Conservation (phyloP, 2,888 invertebrate genomes). For the Metacarcinus magister region DNA sequence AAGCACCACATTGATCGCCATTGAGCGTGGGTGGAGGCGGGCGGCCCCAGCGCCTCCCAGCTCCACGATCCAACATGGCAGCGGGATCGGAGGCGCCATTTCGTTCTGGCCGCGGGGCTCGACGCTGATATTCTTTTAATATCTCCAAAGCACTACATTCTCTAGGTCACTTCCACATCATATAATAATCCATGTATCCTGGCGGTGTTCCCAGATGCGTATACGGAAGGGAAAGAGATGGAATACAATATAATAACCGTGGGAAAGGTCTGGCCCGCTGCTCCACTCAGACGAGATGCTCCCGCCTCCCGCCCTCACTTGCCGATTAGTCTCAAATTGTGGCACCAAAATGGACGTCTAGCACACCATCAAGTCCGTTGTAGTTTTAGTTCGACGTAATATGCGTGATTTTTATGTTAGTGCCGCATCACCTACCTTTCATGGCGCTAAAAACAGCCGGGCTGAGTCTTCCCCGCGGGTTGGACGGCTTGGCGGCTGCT, state of each 20-base stretch:
- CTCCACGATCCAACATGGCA: constrained; percentile 75
- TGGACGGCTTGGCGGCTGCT: constrained; percentile 60
- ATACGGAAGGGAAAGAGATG: not conserved
- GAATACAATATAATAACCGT: not conserved
- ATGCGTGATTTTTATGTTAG: constrained; percentile 27
- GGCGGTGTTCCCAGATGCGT: not conserved
- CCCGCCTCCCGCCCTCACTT: constrained; percentile 42
- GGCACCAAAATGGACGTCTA: not conserved
- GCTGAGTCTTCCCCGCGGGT: constrained; percentile 60
- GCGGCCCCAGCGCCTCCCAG: constrained; percentile 62
- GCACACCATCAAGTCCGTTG: not conserved
- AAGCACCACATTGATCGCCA: constrained; percentile 71
- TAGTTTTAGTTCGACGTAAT: not conserved
- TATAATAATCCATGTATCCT: not conserved
- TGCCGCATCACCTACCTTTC: constrained; percentile 66
- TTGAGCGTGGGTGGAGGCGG: constrained; percentile 64
- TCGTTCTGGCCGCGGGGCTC: constrained; percentile 65
- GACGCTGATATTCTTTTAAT: not conserved
- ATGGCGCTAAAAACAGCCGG: constrained; percentile 44
- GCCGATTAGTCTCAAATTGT: constrained; percentile 40
- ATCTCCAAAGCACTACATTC: not conserved
- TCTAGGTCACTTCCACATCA: not conserved
- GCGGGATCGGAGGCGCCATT: constrained; percentile 69
- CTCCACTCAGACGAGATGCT: constrained; percentile 58
- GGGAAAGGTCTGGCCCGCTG: constrained; percentile 4